These are phyloP conservation scores for Monochamus alternatus DNA, from an alignment of 2,888 invertebrate genomes.

Conservation along the genomic window DNA sequence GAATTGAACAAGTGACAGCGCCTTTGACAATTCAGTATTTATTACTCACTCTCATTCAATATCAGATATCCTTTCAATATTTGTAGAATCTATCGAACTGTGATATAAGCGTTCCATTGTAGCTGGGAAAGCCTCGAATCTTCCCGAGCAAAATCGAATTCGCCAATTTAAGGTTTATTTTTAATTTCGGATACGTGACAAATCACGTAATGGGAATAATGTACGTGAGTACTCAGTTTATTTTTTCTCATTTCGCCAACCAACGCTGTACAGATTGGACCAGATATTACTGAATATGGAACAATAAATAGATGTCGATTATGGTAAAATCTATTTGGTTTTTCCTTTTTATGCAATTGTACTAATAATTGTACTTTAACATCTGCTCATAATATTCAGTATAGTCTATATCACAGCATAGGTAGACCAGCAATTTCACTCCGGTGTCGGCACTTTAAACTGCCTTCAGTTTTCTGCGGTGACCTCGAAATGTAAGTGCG, in stretches of 20 bases:
- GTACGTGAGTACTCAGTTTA: conserved; percentile 51
- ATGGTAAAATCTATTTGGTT: too few species aligned
- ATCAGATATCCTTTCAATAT: conserved; percentile 24
- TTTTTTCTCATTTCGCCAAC: conserved; percentile 53
- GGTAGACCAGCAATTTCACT: too few species aligned
- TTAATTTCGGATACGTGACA: conserved; percentile 56
- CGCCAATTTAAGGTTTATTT: conserved; percentile 51
- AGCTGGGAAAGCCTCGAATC: conserved; percentile 28
- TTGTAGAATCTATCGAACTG: conserved; percentile 26
- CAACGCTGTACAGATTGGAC: conserved; percentile 25
- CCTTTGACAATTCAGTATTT: conserved; percentile 15
- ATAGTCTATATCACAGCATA: too few species aligned
- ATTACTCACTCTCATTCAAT: conserved; percentile 2
- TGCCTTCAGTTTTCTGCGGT: too few species aligned
- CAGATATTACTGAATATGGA: too few species aligned
- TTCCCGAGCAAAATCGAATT: conserved; percentile 46
- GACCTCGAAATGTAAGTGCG: too few species aligned
- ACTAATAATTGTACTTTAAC: too few species aligned
- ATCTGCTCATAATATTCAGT: too few species aligned
- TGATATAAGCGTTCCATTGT: conserved; percentile 18
- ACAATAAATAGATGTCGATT: too few species aligned
- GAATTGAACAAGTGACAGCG: conserved; percentile 16
- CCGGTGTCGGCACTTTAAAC: too few species aligned
- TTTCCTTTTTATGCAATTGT: too few species aligned
- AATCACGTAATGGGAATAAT: conserved; percentile 51